Percentiles rank a stretch among this genome's conserved stretches.
These are phyloP conservation scores for Subacronicta megacephala DNA, from an alignment of 2,888 invertebrate genomes.

Conservation along the genomic window DNA sequence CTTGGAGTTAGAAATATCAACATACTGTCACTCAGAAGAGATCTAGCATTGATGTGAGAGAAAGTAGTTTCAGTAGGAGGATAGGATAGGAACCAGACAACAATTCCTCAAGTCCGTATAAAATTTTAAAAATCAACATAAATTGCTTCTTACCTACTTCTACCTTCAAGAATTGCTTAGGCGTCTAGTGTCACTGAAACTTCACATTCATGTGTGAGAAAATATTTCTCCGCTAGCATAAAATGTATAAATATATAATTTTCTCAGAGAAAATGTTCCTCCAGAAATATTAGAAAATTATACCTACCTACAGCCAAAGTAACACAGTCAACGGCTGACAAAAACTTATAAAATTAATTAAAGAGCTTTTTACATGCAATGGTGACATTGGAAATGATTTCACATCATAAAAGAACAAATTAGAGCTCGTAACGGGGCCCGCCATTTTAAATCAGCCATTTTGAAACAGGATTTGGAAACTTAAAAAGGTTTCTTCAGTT, in stretches of 20 bases:
- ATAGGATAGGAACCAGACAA: neutral
- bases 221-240: slow-evolving; percentile 20
- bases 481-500: slow-evolving; percentile 72
- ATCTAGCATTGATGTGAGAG: too few relatives aligned
- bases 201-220: slow-evolving; percentile 19
- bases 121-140: slow-evolving; percentile 20
- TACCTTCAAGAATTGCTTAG: slow-evolving; percentile 26
- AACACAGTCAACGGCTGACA: slow-evolving; percentile 22
- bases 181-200: slow-evolving; percentile 40
- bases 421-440: slow-evolving; percentile 43
- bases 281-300: slow-evolving; percentile 27
- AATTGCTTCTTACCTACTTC: slow-evolving; percentile 38
- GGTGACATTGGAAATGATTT: slow-evolving; percentile 40
- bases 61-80: neutral
- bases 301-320: slow-evolving; percentile 13
- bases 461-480: slow-evolving; percentile 61
- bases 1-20: too few relatives aligned
- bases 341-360: slow-evolving; percentile 44
- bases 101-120: slow-evolving; percentile 18
- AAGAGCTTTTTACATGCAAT: slow-evolving; percentile 36
- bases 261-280: slow-evolving; percentile 11
- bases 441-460: slow-evolving; percentile 56
- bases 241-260: slow-evolving; percentile 10
- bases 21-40: neutral
- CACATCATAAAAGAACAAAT: slow-evolving; percentile 52